Evolutionary conservation across 2,113 vertebrate species (phyloP).

Genomic region (Clarias gariepinus): DNA sequence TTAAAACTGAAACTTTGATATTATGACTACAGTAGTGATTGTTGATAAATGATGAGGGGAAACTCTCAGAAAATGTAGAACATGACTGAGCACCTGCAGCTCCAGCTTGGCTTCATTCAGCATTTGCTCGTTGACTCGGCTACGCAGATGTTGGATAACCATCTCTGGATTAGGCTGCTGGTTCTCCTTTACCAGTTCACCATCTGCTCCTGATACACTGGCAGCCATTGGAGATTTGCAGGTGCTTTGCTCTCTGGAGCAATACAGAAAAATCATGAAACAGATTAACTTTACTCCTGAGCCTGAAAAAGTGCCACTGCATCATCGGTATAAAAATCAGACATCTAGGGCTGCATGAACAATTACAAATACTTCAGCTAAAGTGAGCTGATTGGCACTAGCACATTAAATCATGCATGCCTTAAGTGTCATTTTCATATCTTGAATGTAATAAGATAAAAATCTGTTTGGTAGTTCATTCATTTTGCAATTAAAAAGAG

Average conservation of each 20-base stretch:
- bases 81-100: slow-evolving; percentile 63
- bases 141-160: slow-evolving; percentile 57
- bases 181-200: slow-evolving; percentile 68
- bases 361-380: background rate
- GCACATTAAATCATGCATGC: background rate
- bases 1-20: no score
- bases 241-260: slow-evolving; percentile 46
- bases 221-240: slow-evolving; percentile 27
- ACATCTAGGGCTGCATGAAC: background rate
- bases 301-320: background rate
- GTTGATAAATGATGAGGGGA: background rate
- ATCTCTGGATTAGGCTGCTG: slow-evolving; percentile 61
- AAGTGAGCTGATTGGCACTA: background rate
- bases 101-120: slow-evolving; percentile 61
- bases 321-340: background rate
- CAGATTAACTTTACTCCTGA: background rate
- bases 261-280: background rate
- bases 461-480: background rate
- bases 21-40: no score
- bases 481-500: background rate
- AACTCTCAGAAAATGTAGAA: background rate
- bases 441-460: background rate
- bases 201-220: slow-evolving; percentile 54
- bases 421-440: no score
- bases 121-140: slow-evolving; percentile 62